These are phyloP conservation scores for Brachionus paranguensis DNA, from an alignment of 1,140 invertebrate genomes.

Conservation along the genomic window DNA sequence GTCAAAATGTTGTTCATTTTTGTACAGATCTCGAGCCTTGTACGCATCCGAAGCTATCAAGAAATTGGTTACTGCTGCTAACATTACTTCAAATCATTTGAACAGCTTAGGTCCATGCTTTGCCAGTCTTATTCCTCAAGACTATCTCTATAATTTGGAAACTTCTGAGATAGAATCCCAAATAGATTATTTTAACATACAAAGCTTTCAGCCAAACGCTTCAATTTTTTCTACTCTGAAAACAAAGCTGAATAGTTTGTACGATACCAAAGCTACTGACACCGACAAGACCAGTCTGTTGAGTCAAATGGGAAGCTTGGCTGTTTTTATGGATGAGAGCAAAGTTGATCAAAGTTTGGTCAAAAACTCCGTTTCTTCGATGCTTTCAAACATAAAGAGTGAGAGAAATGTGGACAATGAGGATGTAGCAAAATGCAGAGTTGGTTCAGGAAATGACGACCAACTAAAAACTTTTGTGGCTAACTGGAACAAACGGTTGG, in stretches of 20 bases:
- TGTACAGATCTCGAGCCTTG: not conserved
- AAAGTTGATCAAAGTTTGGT: not conserved
- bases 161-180: not conserved
- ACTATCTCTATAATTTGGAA: not conserved
- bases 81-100: not conserved
- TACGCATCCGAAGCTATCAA: not conserved
- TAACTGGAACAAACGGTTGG: not conserved
- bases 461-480: not conserved
- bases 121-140: not conserved
- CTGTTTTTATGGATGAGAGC: not conserved
- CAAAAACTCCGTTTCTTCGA: not conserved
- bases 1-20: conserved; percentile 8
- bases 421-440: not conserved
- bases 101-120: not conserved
- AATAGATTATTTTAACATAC: not conserved
- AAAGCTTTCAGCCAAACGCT: not conserved
- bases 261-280: not conserved
- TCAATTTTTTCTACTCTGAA: not conserved
- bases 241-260: not conserved
- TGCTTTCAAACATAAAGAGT: not conserved
- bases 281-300: not conserved
- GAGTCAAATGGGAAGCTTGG: not conserved
- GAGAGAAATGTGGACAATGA: not conserved
- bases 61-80: not conserved
- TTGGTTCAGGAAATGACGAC: not conserved